These are phyloP conservation scores for Karalla daura DNA, from an alignment of 2,797 vertebrate genomes.

Conservation along the genomic window DNA sequence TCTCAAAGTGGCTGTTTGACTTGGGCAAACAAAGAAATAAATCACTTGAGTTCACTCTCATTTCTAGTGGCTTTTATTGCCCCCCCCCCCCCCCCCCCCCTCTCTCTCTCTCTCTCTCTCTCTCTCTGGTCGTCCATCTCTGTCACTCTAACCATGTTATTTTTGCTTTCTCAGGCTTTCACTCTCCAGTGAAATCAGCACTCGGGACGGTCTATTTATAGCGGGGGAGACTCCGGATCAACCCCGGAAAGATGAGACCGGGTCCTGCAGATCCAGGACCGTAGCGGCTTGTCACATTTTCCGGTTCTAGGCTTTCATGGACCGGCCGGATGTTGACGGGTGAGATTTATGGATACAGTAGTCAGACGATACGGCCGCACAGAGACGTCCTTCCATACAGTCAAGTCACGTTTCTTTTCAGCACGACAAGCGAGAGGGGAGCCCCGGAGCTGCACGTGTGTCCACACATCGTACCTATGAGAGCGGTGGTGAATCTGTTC, in stretches of 20 bases:
- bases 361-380: background rate
- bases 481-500: conserved; percentile 97
- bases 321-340: background rate
- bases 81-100: background rate
- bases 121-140: conserved; percentile 17
- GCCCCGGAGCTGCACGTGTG: background rate
- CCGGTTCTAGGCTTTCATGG: conserved; percentile 5
- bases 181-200: conserved; percentile 41
- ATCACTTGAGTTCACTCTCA: background rate
- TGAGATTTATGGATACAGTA: background rate
- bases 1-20: background rate
- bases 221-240: conserved; percentile 41
- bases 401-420: too few relatives aligned
- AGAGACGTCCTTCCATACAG: background rate
- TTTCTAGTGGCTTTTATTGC: background rate
- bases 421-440: too few relatives aligned
- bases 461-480: conserved; percentile 89
- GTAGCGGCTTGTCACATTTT: background rate
- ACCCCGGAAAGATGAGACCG: conserved; percentile 44
- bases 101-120: conserved; percentile 35
- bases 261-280: conserved; percentile 10
- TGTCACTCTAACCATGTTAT: conserved; percentile 34
- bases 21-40: background rate
- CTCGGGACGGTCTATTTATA: conserved; percentile 43
- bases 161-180: conserved; percentile 47